phyloP scores from a whole-genome alignment of 2,888 invertebrate genomes.

The Eupithecia insigniata region DNA sequence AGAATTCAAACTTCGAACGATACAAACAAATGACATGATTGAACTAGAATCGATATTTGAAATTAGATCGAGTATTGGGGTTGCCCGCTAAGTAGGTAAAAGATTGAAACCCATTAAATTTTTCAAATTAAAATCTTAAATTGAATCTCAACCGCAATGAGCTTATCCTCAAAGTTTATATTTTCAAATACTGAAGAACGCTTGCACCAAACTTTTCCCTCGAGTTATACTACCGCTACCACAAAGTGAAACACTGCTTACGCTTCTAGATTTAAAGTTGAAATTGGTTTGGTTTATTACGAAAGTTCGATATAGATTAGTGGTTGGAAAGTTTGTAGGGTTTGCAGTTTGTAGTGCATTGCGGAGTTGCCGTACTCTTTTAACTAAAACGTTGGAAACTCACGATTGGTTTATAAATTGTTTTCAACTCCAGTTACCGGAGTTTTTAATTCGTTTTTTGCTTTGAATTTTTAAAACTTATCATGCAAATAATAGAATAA shows the following conservation, averaged over 20 bases:
- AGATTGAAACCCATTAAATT: not conserved
- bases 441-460: conserved; percentile 28
- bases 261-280: conserved; percentile 54
- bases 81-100: not conserved
- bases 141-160: conserved; percentile 25
- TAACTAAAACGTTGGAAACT: conserved; percentile 66
- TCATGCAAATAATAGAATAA: not conserved
- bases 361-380: conserved; percentile 59
- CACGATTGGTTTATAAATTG: conserved; percentile 58
- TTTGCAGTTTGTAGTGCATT: conserved; percentile 60
- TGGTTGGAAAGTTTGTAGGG: conserved; percentile 54
- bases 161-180: conserved; percentile 34
- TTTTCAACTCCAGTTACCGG: conserved; percentile 42
- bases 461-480: conserved; percentile 13
- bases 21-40: not conserved
- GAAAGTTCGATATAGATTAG: conserved; percentile 69
- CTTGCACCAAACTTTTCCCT: conserved; percentile 36
- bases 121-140: conserved; percentile 30
- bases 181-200: conserved; percentile 38
- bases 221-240: conserved; percentile 20
- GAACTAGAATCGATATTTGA: not conserved
- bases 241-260: conserved; percentile 48
- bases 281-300: conserved; percentile 60
- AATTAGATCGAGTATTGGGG: not conserved
- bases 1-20: not conserved